A percentile compares a stretch with the other conserved stretches of the same genome.
Evolutionary conservation across 1,140 invertebrate genomes (phyloP).

Genomic region (Drosophila parabipectinata): DNA sequence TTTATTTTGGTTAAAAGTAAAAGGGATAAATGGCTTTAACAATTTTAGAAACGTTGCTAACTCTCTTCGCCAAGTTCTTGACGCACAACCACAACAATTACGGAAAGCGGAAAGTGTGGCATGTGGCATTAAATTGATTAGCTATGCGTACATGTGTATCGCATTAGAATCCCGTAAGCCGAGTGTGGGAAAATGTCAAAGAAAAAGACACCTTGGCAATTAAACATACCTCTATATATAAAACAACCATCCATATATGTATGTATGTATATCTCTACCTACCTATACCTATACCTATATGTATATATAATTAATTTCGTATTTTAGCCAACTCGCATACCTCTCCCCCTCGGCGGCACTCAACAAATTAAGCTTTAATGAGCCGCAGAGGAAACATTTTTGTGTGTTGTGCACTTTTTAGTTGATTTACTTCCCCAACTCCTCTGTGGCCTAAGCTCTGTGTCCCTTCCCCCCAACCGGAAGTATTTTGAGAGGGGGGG

Average conservation of each 20-base stretch:
- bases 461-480: neutral
- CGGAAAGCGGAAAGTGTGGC: neutral
- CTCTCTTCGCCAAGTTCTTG: neutral
- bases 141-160: conserved; percentile 11
- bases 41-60: neutral
- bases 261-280: neutral
- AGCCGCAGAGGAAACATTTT: conserved; percentile 46
- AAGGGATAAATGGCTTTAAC: neutral
- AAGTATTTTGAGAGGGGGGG: neutral
- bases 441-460: conserved; percentile 2
- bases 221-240: neutral
- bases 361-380: conserved; percentile 45
- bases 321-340: neutral
- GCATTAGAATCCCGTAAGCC: neutral
- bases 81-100: conserved; percentile 16
- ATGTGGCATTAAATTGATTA: conserved; percentile 24
- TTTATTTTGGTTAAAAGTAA: no score
- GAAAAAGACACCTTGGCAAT: conserved; percentile 8
- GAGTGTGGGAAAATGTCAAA: neutral
- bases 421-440: conserved; percentile 35
- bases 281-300: neutral
- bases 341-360: conserved; percentile 3
- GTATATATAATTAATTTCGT: conserved; percentile 36
- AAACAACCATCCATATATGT: neutral
- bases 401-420: conserved; percentile 40